Percentiles rank a stretch among this genome's conserved stretches.
These are phyloP conservation scores for Cebidichthys violaceus DNA, from an alignment of 2,113 vertebrate species.

Conservation along the genomic window DNA sequence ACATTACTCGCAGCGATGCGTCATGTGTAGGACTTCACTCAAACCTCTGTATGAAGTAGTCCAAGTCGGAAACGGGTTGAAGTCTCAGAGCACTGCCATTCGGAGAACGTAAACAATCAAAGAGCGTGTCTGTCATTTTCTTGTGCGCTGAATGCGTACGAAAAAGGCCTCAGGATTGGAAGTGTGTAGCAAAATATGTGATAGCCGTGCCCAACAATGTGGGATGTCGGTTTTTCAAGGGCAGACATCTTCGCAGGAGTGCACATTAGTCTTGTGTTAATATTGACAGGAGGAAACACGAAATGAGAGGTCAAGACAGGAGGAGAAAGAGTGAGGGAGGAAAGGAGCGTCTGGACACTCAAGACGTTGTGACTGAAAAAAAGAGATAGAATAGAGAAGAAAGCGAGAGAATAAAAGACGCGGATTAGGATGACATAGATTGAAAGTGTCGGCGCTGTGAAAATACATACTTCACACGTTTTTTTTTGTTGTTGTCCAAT, in stretches of 20 bases:
- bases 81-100: constrained; percentile 3
- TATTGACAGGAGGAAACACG: constrained; percentile 69
- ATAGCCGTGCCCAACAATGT: constrained; percentile 25
- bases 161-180: constrained; percentile 27
- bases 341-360: constrained; percentile 25
- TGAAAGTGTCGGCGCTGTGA: constrained; percentile 20
- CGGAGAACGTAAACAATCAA: constrained; percentile 34
- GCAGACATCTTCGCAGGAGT: constrained; percentile 48
- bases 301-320: constrained; percentile 55
- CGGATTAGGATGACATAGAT: constrained; percentile 7
- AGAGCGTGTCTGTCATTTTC: constrained; percentile 36
- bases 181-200: constrained; percentile 30
- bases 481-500: constrained; percentile 11
- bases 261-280: constrained; percentile 53
- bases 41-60: constrained; percentile 21
- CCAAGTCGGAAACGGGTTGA: constrained; percentile 4
- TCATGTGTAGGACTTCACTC: constrained; percentile 42
- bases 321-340: constrained; percentile 16
- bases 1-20: constrained; percentile 38
- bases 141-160: not conserved
- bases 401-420: constrained; percentile 13
- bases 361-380: constrained; percentile 35
- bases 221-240: constrained; percentile 57
- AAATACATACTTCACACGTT: constrained; percentile 19
- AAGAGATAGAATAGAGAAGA: constrained; percentile 38